Percentiles rank a stretch among this genome's conserved stretches.
Evolutionary conservation across 1,140 invertebrate species (phyloP).

Genomic region (Wasmannia auropunctata): DNA sequence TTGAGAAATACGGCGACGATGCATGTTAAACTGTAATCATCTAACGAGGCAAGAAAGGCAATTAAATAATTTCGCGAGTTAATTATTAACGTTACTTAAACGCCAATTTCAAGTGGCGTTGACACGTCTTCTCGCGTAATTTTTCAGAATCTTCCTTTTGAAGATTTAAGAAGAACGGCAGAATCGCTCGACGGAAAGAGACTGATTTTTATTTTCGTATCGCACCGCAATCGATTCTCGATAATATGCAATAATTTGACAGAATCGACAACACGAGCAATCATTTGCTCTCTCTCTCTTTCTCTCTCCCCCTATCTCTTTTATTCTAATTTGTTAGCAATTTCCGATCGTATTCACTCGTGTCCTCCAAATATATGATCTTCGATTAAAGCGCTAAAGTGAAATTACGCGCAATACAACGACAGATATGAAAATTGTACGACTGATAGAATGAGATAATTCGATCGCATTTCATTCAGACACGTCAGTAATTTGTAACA

Average conservation of each 20-base stretch:
- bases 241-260: slow-evolving; percentile 53
- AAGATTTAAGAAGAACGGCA: not conserved
- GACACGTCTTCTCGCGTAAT: not conserved
- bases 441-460: slow-evolving; percentile 4
- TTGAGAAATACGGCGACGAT: not conserved
- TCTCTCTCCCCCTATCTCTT: slow-evolving; percentile 18
- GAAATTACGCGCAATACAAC: slow-evolving; percentile 45
- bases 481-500: not conserved
- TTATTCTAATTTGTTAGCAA: slow-evolving; percentile 61
- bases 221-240: slow-evolving; percentile 35
- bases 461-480: slow-evolving; percentile 8
- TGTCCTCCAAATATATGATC: slow-evolving; percentile 34
- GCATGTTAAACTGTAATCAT: not conserved
- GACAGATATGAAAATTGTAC: slow-evolving; percentile 11
- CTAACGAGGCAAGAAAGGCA: not conserved
- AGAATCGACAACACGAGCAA: slow-evolving; percentile 58
- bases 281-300: slow-evolving; percentile 55
- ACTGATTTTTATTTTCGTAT: slow-evolving; percentile 20
- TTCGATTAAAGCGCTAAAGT: slow-evolving; percentile 31
- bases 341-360: slow-evolving; percentile 65
- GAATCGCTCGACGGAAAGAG: not conserved
- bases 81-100: slow-evolving; percentile 30
- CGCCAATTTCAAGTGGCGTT: not conserved
- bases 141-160: not conserved
- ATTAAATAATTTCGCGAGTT: not conserved